These are phyloP conservation scores for Halocynthia aurantium DNA, from an alignment of 23 tunicate genomes.

Conservation along the genomic window DNA sequence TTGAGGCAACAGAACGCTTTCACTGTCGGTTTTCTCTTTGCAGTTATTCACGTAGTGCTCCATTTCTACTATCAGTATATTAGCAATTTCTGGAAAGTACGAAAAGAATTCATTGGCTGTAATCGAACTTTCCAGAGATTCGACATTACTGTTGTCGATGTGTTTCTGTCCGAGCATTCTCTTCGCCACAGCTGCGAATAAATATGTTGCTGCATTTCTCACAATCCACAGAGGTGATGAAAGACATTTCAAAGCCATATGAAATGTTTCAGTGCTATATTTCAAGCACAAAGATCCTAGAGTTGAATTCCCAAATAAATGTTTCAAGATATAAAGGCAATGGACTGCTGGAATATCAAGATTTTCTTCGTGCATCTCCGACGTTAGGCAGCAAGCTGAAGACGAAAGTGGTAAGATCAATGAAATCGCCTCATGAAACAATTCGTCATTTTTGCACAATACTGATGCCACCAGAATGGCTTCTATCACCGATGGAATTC, in stretches of 20 bases:
- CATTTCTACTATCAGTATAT: conserved; percentile 11
- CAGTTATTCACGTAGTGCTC: not conserved
- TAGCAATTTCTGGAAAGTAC: conserved; percentile 33
- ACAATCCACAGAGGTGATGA: conserved; percentile 61
- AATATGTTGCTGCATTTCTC: conserved; percentile 72
- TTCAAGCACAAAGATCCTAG: conserved; percentile 18
- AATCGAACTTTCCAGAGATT: conserved; percentile 30
- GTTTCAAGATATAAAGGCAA: conserved; percentile 53
- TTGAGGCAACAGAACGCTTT: not conserved
- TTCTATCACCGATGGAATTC: conserved; percentile 60
- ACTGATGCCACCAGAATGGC: conserved; percentile 44
- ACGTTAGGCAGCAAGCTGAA: not conserved
- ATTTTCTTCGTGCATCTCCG: not conserved
- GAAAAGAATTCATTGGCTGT: conserved; percentile 66
- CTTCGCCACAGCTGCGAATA: conserved; percentile 45
- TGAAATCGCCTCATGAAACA: not conserved
- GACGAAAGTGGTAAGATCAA: not conserved
- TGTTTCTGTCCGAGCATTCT: conserved; percentile 87
- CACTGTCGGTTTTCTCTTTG: not conserved
- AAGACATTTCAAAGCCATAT: conserved; percentile 33
- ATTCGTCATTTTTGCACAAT: not conserved
- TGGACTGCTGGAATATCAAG: conserved; percentile 68
- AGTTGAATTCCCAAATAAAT: conserved; percentile 36
- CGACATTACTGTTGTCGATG: conserved; percentile 28
- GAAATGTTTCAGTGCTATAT: conserved; percentile 10